Percentiles rank a stretch among this genome's conserved stretches.
phyloP scores from a whole-genome alignment of 1,140 invertebrate species.

The Arion vulgaris region DNA sequence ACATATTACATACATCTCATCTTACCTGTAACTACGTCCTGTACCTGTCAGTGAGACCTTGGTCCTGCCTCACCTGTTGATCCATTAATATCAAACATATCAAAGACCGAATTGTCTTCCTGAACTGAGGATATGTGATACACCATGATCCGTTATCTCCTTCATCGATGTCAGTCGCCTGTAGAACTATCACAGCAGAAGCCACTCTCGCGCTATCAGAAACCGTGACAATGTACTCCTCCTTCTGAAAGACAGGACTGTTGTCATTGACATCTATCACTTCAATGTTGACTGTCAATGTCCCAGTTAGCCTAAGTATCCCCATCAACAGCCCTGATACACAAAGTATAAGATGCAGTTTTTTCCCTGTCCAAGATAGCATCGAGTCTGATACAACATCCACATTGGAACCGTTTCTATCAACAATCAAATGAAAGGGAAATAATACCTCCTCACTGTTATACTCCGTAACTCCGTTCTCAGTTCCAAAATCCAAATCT shows the following conservation, averaged over 20 bases:
- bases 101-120: slow-evolving; percentile 44
- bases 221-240: slow-evolving; percentile 50
- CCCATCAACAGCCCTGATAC: slow-evolving; percentile 89
- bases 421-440: slow-evolving; percentile 53
- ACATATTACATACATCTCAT: too few species aligned
- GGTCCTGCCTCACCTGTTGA: slow-evolving; percentile 52
- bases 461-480: slow-evolving; percentile 57
- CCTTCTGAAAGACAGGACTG: slow-evolving; percentile 77
- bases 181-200: slow-evolving; percentile 78
- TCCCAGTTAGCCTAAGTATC: slow-evolving; percentile 82
- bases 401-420: slow-evolving; percentile 24
- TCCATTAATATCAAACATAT: slow-evolving; percentile 53
- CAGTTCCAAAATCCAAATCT: slow-evolving; percentile 53
- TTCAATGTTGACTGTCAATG: slow-evolving; percentile 55
- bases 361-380: slow-evolving; percentile 85
- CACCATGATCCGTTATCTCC: slow-evolving; percentile 92
- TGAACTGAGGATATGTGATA: slow-evolving; percentile 79
- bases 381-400: slow-evolving; percentile 51
- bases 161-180: slow-evolving; percentile 91
- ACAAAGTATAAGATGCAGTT: slow-evolving; percentile 88
- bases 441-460: slow-evolving; percentile 24
- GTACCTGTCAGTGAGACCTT: slow-evolving; percentile 44
- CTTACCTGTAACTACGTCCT: slow-evolving; percentile 45
- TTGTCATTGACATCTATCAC: too few species aligned
- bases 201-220: slow-evolving; percentile 52